phyloP scores from a whole-genome alignment of 2,888 invertebrate genomes.

The Microctonus hyperodae region DNA sequence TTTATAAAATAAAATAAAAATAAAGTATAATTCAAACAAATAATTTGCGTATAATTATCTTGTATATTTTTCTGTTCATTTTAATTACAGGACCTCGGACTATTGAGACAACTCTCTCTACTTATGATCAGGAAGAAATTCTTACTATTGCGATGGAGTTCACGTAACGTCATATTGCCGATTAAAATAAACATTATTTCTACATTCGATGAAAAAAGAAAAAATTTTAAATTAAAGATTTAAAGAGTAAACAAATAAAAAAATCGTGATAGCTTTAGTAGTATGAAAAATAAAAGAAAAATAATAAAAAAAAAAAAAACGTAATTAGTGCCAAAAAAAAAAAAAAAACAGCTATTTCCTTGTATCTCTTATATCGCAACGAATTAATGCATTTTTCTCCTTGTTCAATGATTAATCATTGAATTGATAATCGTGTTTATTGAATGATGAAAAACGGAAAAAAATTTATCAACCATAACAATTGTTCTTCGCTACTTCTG shows the following conservation, averaged over 20 bases:
- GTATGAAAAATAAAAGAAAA: too few species aligned
- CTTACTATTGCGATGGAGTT: slow-evolving; percentile 54
- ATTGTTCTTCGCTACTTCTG: slow-evolving; percentile 47
- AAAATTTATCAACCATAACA: slow-evolving; percentile 4
- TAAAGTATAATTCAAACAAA: too few species aligned
- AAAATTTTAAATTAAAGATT: too few species aligned
- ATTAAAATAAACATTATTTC: slow-evolving; percentile 49
- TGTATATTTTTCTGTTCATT: not conserved
- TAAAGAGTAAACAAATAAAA: slow-evolving; percentile 7
- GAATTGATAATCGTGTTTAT: slow-evolving; percentile 48
- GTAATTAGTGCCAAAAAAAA: slow-evolving; percentile 51
- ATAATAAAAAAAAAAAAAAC: slow-evolving; percentile 46
- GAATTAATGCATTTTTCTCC: slow-evolving; percentile 51
- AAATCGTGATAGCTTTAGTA: slow-evolving; percentile 56
- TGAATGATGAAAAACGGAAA: slow-evolving; percentile 32
- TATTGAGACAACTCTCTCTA: slow-evolving; percentile 52
- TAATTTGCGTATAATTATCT: not conserved
- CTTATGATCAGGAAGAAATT: slow-evolving; percentile 55
- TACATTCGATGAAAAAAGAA: slow-evolving; percentile 47
- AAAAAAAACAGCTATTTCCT: slow-evolving; percentile 45
- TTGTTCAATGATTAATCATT: slow-evolving; percentile 52
- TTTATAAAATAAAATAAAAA: too few species aligned
- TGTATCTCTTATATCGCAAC: slow-evolving; percentile 55
- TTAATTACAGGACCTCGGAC: slow-evolving; percentile 46
- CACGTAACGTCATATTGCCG: slow-evolving; percentile 49